A percentile compares a stretch with the other conserved stretches of the same genome.
Evolutionary conservation across 2,113 vertebrate genomes (phyloP).

Genomic region (Pycnonotus jocosus): DNA sequence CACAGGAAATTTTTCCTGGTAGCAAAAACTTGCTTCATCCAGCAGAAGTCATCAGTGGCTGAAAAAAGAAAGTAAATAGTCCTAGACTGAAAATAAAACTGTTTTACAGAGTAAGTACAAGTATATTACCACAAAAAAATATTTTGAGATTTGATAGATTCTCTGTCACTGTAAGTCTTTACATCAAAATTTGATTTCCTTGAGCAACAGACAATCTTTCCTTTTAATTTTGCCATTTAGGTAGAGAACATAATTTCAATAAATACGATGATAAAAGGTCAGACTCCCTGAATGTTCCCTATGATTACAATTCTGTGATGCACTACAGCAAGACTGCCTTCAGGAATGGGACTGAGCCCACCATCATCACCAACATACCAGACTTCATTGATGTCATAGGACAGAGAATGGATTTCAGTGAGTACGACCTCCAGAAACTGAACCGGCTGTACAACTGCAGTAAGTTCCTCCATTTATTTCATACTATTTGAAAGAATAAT

Average conservation of each 20-base stretch:
- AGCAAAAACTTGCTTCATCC: not conserved
- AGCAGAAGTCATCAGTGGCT: not conserved
- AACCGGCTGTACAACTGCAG: constrained; percentile 88
- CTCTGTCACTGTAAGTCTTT: not conserved
- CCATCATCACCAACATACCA: constrained; percentile 86
- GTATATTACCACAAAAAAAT: not conserved
- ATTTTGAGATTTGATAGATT: not conserved
- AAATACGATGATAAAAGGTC: constrained; percentile 71
- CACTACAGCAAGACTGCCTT: constrained; percentile 89
- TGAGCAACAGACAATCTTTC: not conserved
- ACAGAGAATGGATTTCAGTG: constrained; percentile 92
- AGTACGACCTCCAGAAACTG: constrained; percentile 85
- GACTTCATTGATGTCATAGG: constrained; percentile 88
- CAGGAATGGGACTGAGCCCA: constrained; percentile 76
- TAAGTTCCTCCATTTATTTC: constrained; percentile 58
- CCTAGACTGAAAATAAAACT: not conserved
- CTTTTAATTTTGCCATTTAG: constrained; percentile 56
- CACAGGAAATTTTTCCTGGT: not conserved
- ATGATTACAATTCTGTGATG: constrained; percentile 89
- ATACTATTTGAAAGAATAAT: not conserved
- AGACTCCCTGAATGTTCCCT: constrained; percentile 80
- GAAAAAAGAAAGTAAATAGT: not conserved
- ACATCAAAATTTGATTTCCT: not conserved
- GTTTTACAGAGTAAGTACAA: not conserved
- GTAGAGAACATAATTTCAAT: constrained; percentile 81